These are phyloP conservation scores for Shinisaurus crocodilurus DNA, from an alignment of 2,113 vertebrate species.

Conservation along the genomic window DNA sequence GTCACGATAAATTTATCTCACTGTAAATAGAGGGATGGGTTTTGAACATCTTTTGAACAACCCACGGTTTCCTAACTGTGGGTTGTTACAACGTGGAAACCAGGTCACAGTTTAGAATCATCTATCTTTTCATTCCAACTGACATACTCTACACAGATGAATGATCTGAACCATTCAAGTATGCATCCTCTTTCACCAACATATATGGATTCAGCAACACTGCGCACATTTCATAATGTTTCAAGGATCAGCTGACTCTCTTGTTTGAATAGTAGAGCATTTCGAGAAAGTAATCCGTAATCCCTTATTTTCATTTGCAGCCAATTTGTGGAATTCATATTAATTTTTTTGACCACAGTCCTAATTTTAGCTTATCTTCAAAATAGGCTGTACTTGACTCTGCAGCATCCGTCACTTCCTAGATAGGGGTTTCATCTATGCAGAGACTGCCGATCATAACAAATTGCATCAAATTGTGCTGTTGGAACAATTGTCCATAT, in stretches of 20 bases:
- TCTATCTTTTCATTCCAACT: not conserved
- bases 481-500: not conserved
- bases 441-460: fast-evolving
- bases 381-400: not conserved
- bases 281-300: not conserved
- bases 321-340: not conserved
- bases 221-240: not conserved
- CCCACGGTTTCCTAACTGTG: too few relatives aligned
- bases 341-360: not conserved
- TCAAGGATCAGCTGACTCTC: not conserved
- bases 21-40: too few relatives aligned
- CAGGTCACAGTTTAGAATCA: not conserved
- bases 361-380: slow-evolving; percentile 18
- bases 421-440: not conserved
- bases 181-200: not conserved
- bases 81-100: too few relatives aligned
- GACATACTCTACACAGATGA: not conserved
- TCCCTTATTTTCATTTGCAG: not conserved
- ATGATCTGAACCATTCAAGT: not conserved
- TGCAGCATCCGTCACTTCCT: slow-evolving; percentile 10
- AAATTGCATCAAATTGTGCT: slow-evolving; percentile 10
- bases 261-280: not conserved
- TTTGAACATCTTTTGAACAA: too few relatives aligned
- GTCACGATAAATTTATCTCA: too few relatives aligned
- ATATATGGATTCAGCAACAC: not conserved